These are phyloP conservation scores for Drosophila serrata DNA, from an alignment of 1,140 invertebrate genomes.

Conservation along the genomic window DNA sequence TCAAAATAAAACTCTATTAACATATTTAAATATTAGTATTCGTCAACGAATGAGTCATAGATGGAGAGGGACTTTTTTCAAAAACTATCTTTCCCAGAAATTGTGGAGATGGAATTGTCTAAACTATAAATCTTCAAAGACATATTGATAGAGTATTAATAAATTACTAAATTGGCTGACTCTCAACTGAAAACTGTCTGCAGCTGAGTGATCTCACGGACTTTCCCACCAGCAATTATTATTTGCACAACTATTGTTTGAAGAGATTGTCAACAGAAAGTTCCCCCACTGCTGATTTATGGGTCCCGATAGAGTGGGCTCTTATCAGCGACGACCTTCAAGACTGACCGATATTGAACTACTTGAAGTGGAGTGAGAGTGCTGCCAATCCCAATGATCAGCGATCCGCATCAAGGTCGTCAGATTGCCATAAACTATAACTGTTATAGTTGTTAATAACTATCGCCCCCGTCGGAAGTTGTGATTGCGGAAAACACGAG, in stretches of 20 bases:
- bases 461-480: conserved; percentile 27
- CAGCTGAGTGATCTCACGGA: conserved; percentile 20
- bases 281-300: conserved; percentile 31
- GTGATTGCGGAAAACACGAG: conserved; percentile 36
- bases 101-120: background rate
- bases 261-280: conserved; percentile 34
- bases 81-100: background rate
- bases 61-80: background rate
- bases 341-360: conserved; percentile 52
- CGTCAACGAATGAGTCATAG: conserved; percentile 20
- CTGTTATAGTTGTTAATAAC: conserved; percentile 26
- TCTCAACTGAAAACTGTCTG: background rate
- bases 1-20: too few relatives aligned
- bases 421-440: conserved; percentile 10
- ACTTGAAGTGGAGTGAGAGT: background rate
- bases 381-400: conserved; percentile 1
- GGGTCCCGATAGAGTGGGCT: conserved; percentile 11
- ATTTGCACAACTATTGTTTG: conserved; percentile 30
- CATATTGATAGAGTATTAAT: conserved; percentile 2
- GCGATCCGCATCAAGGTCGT: conserved; percentile 15
- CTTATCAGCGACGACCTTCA: conserved; percentile 50
- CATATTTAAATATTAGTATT: background rate
- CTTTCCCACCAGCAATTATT: conserved; percentile 19
- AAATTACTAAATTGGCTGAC: background rate
- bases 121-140: conserved; percentile 4